Evolutionary conservation across 37 sponge, comb jelly and placozoan species (phyloP).

Genomic region (Corticium candelabrum): DNA sequence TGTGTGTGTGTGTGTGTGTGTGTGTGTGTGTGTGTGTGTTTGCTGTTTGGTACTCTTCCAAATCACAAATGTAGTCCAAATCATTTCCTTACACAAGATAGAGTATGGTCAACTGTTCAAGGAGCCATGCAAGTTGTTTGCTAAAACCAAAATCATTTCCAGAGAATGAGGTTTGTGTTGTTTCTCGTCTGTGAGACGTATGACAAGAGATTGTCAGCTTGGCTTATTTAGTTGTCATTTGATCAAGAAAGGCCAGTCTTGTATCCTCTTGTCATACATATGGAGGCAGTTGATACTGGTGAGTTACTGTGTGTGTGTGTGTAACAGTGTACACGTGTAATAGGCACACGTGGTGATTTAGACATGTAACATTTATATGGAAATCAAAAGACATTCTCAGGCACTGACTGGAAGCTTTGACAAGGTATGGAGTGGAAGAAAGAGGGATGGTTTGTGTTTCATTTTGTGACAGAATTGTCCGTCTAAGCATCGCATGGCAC

Average conservation of each 20-base stretch:
- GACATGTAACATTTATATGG: not conserved
- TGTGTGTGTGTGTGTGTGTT: too few relatives aligned
- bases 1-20: too few relatives aligned
- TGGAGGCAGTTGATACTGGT: not conserved
- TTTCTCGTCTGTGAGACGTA: too few relatives aligned
- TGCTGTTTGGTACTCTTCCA: not conserved
- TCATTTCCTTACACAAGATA: slow-evolving; percentile 15
- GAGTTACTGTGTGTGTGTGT: slow-evolving; percentile 9
- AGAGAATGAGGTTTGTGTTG: too few relatives aligned
- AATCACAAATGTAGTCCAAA: not conserved
- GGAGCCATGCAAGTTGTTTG: too few relatives aligned
- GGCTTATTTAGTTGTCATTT: not conserved
- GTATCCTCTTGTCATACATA: not conserved
- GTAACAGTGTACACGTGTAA: slow-evolving; percentile 3
- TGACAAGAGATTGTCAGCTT: too few relatives aligned
- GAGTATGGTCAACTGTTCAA: slow-evolving; percentile 22
- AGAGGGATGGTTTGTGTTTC: too few relatives aligned
- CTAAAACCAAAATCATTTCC: too few relatives aligned
- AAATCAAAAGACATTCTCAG: not conserved
- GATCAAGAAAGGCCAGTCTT: not conserved
- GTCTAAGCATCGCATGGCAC: not conserved
- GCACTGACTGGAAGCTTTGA: not conserved
- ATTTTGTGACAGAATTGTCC: not conserved
- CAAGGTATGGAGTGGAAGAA: not conserved
- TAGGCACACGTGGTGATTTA: too few relatives aligned